A percentile compares a stretch with the other conserved stretches of the same genome.
Conservation (phyloP, 2,888 invertebrate genomes). For the Caenorhabditis auriculariae region DNA sequence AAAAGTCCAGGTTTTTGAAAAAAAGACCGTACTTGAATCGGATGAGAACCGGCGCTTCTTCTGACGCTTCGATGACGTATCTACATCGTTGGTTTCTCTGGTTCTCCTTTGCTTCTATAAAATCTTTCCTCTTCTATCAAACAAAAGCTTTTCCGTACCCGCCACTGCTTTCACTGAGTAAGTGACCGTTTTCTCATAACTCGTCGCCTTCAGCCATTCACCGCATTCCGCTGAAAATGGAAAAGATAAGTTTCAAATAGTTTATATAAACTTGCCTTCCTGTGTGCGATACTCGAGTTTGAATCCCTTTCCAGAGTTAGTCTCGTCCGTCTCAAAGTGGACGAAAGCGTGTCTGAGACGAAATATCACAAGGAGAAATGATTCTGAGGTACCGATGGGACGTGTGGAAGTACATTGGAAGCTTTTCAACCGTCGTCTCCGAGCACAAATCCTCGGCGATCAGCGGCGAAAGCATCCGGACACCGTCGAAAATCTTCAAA, state of each 20-base stretch:
- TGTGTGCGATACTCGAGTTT: slow-evolving; percentile 32
- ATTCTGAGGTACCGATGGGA: slow-evolving; percentile 27
- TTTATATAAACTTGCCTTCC: slow-evolving; percentile 7
- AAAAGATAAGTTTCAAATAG: not conserved
- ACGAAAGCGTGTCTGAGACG: slow-evolving; percentile 37
- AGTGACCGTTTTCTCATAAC: slow-evolving; percentile 12
- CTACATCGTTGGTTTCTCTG: slow-evolving; percentile 45
- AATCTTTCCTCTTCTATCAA: not conserved
- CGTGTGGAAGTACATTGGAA: slow-evolving; percentile 14
- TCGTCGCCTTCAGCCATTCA: slow-evolving; percentile 32
- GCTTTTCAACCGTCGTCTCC: slow-evolving; percentile 1
- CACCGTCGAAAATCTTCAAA: slow-evolving; percentile 58
- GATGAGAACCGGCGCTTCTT: slow-evolving; percentile 43
- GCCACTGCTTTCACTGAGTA: slow-evolving; percentile 11
- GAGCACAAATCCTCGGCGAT: slow-evolving; percentile 39
- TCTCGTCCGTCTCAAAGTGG: slow-evolving; percentile 50
- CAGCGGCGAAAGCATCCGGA: slow-evolving; percentile 45
- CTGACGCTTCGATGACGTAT: slow-evolving; percentile 43
- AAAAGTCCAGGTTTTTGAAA: not conserved
- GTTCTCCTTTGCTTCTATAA: slow-evolving; percentile 15
- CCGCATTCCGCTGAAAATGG: slow-evolving; percentile 43
- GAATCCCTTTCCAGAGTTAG: slow-evolving; percentile 49
- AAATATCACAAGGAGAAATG: no score
- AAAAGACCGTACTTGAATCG: slow-evolving; percentile 40
- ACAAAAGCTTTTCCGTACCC: slow-evolving; percentile 5